Conservation (phyloP, 1,140 invertebrate species). For the Achroia grisella region DNA sequence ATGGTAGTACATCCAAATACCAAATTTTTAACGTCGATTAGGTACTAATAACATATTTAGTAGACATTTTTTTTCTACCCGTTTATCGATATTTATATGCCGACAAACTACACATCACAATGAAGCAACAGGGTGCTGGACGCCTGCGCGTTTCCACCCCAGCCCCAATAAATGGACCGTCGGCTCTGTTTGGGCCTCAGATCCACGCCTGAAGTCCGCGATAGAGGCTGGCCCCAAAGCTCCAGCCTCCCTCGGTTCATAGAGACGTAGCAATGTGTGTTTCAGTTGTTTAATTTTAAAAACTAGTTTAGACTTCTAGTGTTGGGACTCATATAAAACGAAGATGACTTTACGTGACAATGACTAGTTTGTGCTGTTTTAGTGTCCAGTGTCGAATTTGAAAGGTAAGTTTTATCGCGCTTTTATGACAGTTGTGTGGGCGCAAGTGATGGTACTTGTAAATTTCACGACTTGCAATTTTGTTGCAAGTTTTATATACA, state of each 20-base stretch:
- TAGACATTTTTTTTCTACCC: too few species aligned
- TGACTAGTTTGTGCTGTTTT: slow-evolving; percentile 21
- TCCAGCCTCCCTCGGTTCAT: slow-evolving; percentile 9
- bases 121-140: slow-evolving; percentile 69
- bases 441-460: neutral
- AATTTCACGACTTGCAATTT: too few species aligned
- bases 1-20: too few species aligned
- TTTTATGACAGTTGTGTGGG: neutral
- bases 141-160: slow-evolving; percentile 64
- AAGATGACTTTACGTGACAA: slow-evolving; percentile 23
- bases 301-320: slow-evolving; percentile 20
- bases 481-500: too few species aligned
- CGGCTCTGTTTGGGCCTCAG: slow-evolving; percentile 40
- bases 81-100: slow-evolving; percentile 27
- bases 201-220: slow-evolving; percentile 33
- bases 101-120: slow-evolving; percentile 19
- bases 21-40: too few species aligned
- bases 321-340: slow-evolving; percentile 18
- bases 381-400: slow-evolving; percentile 20
- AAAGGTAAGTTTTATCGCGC: slow-evolving; percentile 36
- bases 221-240: slow-evolving; percentile 1
- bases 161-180: slow-evolving; percentile 41
- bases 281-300: slow-evolving; percentile 21
- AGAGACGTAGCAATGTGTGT: slow-evolving; percentile 30
- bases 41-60: too few species aligned